Base-by-base conservation (phyloP, 2,113 vertebrate species). In the Microcebus murinus region DNA sequence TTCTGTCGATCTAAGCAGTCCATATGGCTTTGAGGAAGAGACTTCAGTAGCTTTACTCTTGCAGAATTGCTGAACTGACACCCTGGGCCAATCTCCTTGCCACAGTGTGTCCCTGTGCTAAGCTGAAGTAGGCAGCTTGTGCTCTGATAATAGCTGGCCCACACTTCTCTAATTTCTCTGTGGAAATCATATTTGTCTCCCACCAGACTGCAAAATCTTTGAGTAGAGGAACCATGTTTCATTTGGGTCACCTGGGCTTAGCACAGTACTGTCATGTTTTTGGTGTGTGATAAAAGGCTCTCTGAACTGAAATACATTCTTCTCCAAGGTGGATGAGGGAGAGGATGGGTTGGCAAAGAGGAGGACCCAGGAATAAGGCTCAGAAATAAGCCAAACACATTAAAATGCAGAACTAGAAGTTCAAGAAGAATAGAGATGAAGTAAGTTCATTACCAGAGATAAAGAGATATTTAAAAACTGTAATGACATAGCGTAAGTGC, bases 301-400 rank as follows among this genome's bases (percentile, higher is more conserved):
- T 89, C 67, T 85, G 65, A 48, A 76, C 13, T 71, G 39, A 96
- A 96, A 85, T 76, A 68, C 79, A 71, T 31, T 93, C 29, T 79
- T 86, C 52, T 73, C 15, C 39, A 83, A 87, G 8, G 36, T 73
- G 10, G 5, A 1, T 39, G 4, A 85, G 25, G 31, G 18, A 67
- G 31, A 76, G 3, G 17, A 36, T 76, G 23, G 15, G 1, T 17
- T 73, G 45, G 48, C 4, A 12, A 7, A 83, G 20, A 92, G 39
- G 13, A 63, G 12, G n/a, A 87, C 8, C 2, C 59, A 80, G n/a
- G 29, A 68, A 95, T 70, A 85, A 81, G 39, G 15, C 23, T 68
- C 15, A 90, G 20, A 42, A 80, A 82, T 57, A 96, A 95, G 50
- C 50, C 21, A 86, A 94, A 63, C 34, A 71, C 2, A 36, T 83